phyloP scores from a whole-genome alignment of 2,797 vertebrate species.

The Karalla daura region DNA sequence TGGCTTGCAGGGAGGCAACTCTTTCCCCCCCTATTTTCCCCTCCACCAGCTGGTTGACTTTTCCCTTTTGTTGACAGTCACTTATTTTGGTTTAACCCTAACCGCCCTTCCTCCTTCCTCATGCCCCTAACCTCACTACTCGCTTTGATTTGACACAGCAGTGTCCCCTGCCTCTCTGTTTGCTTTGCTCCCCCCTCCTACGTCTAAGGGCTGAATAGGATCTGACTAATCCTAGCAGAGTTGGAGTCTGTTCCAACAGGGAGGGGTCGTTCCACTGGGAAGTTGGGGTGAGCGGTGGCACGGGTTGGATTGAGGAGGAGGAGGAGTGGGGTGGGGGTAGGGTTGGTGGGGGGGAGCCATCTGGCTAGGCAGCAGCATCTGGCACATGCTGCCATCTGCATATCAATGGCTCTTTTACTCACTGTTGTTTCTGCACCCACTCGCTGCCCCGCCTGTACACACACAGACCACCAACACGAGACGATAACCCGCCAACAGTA shows the following conservation, averaged over 20 bases:
- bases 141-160: slow-evolving; percentile 45
- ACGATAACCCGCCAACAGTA: not conserved
- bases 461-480: slow-evolving; percentile 16
- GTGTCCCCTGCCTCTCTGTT: slow-evolving; percentile 43
- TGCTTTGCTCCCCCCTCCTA: slow-evolving; percentile 53
- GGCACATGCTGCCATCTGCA: slow-evolving; percentile 79
- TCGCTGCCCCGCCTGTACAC: not conserved
- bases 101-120: slow-evolving; percentile 6
- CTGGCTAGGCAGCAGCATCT: slow-evolving; percentile 74
- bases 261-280: slow-evolving; percentile 64
- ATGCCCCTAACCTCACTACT: slow-evolving; percentile 20
- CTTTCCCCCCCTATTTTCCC: not conserved
- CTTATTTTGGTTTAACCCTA: slow-evolving; percentile 25
- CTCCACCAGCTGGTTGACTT: slow-evolving; percentile 63
- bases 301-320: slow-evolving; percentile 25
- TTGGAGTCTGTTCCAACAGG: slow-evolving; percentile 65
- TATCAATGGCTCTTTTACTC: slow-evolving; percentile 70
- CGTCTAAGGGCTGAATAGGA: slow-evolving; percentile 55
- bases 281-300: slow-evolving; percentile 53
- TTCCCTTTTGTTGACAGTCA: slow-evolving; percentile 49
- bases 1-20: slow-evolving; percentile 22
- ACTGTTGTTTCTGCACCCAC: slow-evolving; percentile 49
- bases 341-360: slow-evolving; percentile 55
- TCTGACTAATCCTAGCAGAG: slow-evolving; percentile 69
- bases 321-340: not conserved